These are phyloP conservation scores for Ceramica pisi DNA, from an alignment of 2,888 invertebrate species.

Conservation along the genomic window DNA sequence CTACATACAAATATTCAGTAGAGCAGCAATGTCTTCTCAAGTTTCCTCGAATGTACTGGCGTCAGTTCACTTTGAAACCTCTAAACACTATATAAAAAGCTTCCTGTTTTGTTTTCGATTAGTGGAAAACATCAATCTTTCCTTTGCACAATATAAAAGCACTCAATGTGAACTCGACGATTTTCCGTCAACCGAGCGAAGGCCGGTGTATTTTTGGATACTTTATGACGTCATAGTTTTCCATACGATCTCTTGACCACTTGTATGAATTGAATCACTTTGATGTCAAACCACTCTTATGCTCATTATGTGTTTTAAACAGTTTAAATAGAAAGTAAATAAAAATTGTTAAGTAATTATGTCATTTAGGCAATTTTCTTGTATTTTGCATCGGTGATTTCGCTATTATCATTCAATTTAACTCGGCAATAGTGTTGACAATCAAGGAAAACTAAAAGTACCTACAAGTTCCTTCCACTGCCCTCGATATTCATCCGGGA, in stretches of 20 bases:
- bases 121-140: slow-evolving; percentile 75
- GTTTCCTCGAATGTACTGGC: slow-evolving; percentile 46
- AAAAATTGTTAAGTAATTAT: slow-evolving; percentile 10
- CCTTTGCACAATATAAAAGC: slow-evolving; percentile 73
- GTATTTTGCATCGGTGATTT: background rate
- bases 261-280: slow-evolving; percentile 65
- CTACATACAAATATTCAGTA: slow-evolving; percentile 41
- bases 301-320: slow-evolving; percentile 41
- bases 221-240: slow-evolving; percentile 80
- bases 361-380: slow-evolving; percentile 9
- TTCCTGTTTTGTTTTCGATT: slow-evolving; percentile 68
- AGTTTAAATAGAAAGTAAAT: slow-evolving; percentile 22
- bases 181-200: slow-evolving; percentile 83
- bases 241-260: slow-evolving; percentile 75
- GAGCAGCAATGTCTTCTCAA: slow-evolving; percentile 35
- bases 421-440: background rate
- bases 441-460: background rate
- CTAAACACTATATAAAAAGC: slow-evolving; percentile 66
- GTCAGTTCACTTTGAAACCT: slow-evolving; percentile 59
- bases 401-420: background rate
- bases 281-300: slow-evolving; percentile 56
- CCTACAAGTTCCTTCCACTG: background rate
- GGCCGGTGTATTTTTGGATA: slow-evolving; percentile 83
- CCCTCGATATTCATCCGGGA: slow-evolving; percentile 3
- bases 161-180: slow-evolving; percentile 76